Conservation (phyloP, 2,888 invertebrate genomes). For the Linnaemya vulpina region DNA sequence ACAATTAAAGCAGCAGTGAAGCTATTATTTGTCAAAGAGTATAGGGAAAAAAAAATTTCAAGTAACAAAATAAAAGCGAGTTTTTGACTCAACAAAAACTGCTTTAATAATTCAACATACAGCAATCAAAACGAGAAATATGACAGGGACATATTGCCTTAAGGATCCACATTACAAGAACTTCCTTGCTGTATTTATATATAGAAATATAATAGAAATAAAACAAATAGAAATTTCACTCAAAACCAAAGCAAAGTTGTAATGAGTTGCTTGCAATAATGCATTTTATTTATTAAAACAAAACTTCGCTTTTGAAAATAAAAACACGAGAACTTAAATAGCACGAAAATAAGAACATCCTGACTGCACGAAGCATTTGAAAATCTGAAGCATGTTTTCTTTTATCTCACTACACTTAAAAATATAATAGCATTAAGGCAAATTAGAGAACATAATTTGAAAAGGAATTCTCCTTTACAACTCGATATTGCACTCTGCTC, state of each 20-base stretch:
- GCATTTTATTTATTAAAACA: background rate
- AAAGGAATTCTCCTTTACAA: background rate
- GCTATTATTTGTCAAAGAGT: background rate
- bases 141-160: constrained; percentile 57
- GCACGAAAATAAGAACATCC: too few relatives aligned
- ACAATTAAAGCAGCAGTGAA: background rate
- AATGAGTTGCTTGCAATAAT: background rate
- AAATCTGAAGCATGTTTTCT: background rate
- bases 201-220: background rate
- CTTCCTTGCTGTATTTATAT: background rate
- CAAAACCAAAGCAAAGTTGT: background rate
- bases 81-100: background rate
- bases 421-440: background rate
- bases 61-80: background rate
- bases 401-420: background rate
- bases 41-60: background rate
- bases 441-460: background rate
- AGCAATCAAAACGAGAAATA: constrained; percentile 27
- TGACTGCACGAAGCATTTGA: background rate
- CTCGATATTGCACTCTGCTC: background rate
- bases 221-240: background rate
- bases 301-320: too few relatives aligned
- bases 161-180: constrained; percentile 23
- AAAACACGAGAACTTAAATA: too few relatives aligned
- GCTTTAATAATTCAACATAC: background rate